Percentiles rank a stretch among this genome's conserved stretches.
Evolutionary conservation across 2,888 invertebrate genomes (phyloP).

Genomic region (Trichopria drosophilae): DNA sequence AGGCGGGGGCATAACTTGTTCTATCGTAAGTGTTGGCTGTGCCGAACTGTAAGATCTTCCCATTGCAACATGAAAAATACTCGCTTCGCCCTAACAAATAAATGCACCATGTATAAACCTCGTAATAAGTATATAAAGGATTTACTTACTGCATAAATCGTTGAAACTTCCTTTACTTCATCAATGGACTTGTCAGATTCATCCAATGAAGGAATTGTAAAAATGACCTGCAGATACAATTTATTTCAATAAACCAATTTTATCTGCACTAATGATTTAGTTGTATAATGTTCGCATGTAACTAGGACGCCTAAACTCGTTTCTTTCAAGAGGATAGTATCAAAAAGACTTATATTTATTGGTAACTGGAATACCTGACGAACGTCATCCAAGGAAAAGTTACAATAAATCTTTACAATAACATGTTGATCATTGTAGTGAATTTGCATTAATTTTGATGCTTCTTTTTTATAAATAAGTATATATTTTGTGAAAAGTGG

Average conservation of each 20-base stretch:
- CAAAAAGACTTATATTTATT: too few relatives aligned
- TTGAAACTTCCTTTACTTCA: conserved; percentile 74
- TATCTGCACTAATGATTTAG: too few relatives aligned
- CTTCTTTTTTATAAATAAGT: too few relatives aligned
- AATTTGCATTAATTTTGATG: too few relatives aligned
- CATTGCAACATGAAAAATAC: conserved; percentile 71
- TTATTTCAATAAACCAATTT: conserved; percentile 2
- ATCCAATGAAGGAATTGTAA: conserved; percentile 76
- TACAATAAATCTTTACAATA: too few relatives aligned
- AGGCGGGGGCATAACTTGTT: conserved; percentile 59
- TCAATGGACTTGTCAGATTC: conserved; percentile 63
- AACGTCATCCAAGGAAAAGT: too few relatives aligned
- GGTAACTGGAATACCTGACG: too few relatives aligned
- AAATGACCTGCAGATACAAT: conserved; percentile 67
- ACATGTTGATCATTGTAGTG: too few relatives aligned
- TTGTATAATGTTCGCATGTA: too few relatives aligned
- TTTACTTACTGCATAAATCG: conserved; percentile 73
- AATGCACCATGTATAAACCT: not conserved
- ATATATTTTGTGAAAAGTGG: too few relatives aligned
- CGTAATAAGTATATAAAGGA: conserved; percentile 49
- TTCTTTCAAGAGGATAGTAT: too few relatives aligned
- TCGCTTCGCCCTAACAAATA: conserved; percentile 70
- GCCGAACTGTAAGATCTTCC: conserved; percentile 57
- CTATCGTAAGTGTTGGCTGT: conserved; percentile 60
- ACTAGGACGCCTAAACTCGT: too few relatives aligned